Evolutionary conservation across 2,888 invertebrate species (phyloP), one percentile per base, ranked within the genome.

Genomic region (Cosmopolites sordidus): DNA sequence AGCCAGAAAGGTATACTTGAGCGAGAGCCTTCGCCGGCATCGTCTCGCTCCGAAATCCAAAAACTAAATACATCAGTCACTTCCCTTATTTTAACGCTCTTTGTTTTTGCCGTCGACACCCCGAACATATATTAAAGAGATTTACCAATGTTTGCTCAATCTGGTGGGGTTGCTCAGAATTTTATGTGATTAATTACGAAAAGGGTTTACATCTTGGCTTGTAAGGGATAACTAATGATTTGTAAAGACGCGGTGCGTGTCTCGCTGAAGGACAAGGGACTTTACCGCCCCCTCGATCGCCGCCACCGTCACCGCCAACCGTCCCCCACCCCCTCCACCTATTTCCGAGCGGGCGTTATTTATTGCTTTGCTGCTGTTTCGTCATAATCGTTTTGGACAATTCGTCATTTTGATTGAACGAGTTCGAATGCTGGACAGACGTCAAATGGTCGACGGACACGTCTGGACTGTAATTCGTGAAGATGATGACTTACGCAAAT

Each of bases 211-310:
- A 58, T 58, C 55, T 55, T 55, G 58, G 58, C 58, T 58, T 56
- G 54, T 69, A 70, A 71, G 67, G 71, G 70, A 71, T 71, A 72
- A 72, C 72, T 72, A 72, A 72, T 72, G 72, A 72, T 72, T 70
- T 70, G 72, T 72, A 71, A 72, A 72, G 72, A 72, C 70, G 70
- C 65, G 63, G 66, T 66, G 64, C 66, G 64, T 65, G 66, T 66
- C 65, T 64, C 63, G 64, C 64, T 60, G 60, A 62, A 61, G 59
- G 60, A 58, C 61, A 60, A 58, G 63, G 62, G 63, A 63, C 61
- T 61, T 62, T 51, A 43, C 37, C 43, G 11, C 22, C 18, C 38
- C 47, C 48, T 41, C 41, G 29, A 44, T 45, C 41, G 17, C 27
- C 55, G 43, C 30, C 58, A 53, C 37, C 44, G 55, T 42, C 53